phyloP scores from a whole-genome alignment of 2,888 invertebrate genomes.

The Spatulosminthurus flaviceps region DNA sequence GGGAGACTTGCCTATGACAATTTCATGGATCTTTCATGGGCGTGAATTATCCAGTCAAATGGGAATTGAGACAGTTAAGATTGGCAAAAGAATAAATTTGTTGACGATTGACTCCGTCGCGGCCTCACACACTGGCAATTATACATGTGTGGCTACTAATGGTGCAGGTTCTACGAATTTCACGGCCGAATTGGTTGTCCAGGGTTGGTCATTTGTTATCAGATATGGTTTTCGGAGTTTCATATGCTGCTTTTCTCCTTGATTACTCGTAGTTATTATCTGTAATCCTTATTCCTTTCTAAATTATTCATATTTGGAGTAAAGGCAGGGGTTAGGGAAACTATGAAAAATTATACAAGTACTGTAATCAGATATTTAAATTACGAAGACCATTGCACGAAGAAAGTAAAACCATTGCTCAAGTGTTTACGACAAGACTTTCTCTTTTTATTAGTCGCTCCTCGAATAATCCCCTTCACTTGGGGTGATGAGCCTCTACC shows the following conservation, averaged over 20 bases:
- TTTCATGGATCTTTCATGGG: conserved; percentile 58
- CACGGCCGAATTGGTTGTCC: conserved; percentile 64
- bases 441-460: conserved; percentile 66
- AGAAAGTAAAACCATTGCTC: no score
- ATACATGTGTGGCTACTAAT: conserved; percentile 66
- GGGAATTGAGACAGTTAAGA: conserved; percentile 65
- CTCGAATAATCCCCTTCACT: conserved; percentile 73
- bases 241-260: not conserved
- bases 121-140: conserved; percentile 65
- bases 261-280: no score
- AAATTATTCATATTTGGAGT: no score
- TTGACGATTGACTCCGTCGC: conserved; percentile 69
- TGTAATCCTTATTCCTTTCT: no score
- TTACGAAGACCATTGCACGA: no score
- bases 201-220: conserved; percentile 51
- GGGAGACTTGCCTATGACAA: conserved; percentile 64
- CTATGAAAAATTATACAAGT: no score
- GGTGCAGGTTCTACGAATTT: conserved; percentile 64
- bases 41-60: conserved; percentile 51
- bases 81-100: conserved; percentile 73
- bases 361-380: no score
- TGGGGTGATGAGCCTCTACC: conserved; percentile 66
- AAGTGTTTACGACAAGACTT: not conserved
- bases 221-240: not conserved
- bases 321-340: no score